A percentile compares a stretch with the other conserved stretches of the same genome.
phyloP scores from a whole-genome alignment of 2,888 invertebrate genomes.

The Tipula helvola region DNA sequence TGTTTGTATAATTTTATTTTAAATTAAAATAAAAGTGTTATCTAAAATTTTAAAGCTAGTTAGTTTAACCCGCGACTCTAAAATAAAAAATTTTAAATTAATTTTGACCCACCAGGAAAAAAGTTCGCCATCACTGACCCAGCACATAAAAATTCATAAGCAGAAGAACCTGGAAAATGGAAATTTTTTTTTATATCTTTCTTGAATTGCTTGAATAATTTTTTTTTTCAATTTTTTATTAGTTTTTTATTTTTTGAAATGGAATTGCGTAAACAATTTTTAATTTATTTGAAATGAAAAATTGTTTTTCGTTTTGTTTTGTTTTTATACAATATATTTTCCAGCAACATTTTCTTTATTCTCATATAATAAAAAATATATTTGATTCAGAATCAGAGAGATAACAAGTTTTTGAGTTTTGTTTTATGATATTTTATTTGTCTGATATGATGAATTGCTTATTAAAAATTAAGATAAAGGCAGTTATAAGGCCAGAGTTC shows the following conservation, averaged over 20 bases:
- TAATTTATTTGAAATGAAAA: conserved; percentile 4
- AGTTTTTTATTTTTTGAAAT: neutral
- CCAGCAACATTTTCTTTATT: neutral
- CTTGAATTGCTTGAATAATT: neutral
- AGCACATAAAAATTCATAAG: neutral
- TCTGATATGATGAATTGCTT: neutral
- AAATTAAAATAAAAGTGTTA: no score
- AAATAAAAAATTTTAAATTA: no score
- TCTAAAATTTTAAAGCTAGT: no score
- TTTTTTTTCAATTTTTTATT: neutral
- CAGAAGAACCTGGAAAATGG: neutral
- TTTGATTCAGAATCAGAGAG: neutral
- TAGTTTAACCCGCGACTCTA: no score
- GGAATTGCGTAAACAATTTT: conserved; percentile 4
- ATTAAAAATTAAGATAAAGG: neutral
- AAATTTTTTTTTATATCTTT: neutral
- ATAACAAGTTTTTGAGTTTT: neutral
- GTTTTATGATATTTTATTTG: neutral
- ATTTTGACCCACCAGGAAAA: no score
- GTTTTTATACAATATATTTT: neutral
- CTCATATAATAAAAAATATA: neutral
- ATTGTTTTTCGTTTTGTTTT: neutral
- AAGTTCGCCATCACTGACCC: no score
- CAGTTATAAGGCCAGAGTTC: neutral
- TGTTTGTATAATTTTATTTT: no score